Evolutionary conservation across 2,888 invertebrate species (phyloP).

Genomic region (Rhorus exstirpatorius): DNA sequence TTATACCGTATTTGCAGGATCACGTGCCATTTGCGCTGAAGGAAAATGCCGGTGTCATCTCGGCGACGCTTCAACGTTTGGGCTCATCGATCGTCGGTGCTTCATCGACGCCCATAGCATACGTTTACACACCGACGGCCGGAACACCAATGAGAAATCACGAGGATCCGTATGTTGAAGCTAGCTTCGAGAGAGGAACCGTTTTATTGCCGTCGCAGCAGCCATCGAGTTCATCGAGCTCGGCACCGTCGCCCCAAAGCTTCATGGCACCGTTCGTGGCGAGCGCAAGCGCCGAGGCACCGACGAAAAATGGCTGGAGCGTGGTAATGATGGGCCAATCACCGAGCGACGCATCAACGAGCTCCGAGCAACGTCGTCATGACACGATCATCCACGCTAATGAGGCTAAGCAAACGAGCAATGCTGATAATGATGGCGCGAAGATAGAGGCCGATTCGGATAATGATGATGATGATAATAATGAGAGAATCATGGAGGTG

Average conservation of each 20-base stretch:
- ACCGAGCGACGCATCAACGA: constrained; percentile 68
- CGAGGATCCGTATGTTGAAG: constrained; percentile 64
- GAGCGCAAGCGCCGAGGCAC: constrained; percentile 88
- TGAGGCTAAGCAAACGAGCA: background rate
- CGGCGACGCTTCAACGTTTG: constrained; percentile 81
- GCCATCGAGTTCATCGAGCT: constrained; percentile 83
- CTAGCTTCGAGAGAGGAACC: constrained; percentile 76
- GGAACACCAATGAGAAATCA: constrained; percentile 78
- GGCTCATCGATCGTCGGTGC: constrained; percentile 73
- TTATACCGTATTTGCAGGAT: constrained; percentile 86
- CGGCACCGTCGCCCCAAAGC: constrained; percentile 87
- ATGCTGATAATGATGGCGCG: background rate
- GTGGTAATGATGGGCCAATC: constrained; percentile 84
- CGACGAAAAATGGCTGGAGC: constrained; percentile 89
- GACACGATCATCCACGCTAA: constrained; percentile 30
- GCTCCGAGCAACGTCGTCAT: constrained; percentile 50
- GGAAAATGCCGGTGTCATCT: constrained; percentile 79
- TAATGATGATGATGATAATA: constrained; percentile 25
- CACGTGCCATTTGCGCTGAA: constrained; percentile 85
- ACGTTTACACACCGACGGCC: constrained; percentile 89
- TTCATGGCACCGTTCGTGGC: constrained; percentile 91
- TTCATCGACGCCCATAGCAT: constrained; percentile 88
- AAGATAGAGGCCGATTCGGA: background rate
- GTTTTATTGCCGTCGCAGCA: constrained; percentile 83
- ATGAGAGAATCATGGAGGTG: constrained; percentile 16